Evolutionary conservation across 2,113 vertebrate genomes (phyloP).

Genomic region (Ciconia boyciana): DNA sequence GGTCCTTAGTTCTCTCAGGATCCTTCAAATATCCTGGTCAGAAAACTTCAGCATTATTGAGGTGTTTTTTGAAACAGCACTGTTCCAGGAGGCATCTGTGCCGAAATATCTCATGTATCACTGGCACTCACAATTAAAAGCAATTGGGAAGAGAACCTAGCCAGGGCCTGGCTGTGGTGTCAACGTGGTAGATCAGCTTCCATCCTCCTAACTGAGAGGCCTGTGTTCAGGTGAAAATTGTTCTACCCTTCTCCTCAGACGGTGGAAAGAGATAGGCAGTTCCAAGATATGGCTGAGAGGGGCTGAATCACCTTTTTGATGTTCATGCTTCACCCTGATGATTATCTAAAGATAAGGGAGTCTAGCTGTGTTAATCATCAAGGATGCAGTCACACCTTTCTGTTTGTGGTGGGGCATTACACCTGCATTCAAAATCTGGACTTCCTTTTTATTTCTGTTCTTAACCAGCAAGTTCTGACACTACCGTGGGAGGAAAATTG

Average conservation of each 20-base stretch:
- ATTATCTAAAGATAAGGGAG: neutral
- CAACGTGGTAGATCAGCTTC: neutral
- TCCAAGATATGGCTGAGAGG: neutral
- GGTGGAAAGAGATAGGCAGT: neutral
- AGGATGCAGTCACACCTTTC: neutral
- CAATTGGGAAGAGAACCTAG: neutral
- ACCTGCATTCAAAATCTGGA: neutral
- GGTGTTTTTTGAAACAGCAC: neutral
- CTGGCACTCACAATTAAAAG: neutral
- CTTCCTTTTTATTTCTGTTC: neutral
- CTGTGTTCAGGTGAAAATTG: neutral
- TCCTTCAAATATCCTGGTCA: neutral
- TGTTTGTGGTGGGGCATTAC: neutral
- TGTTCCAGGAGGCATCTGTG: neutral
- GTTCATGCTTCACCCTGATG: neutral
- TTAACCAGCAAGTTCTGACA: neutral
- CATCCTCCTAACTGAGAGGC: neutral
- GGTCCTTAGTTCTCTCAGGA: neutral
- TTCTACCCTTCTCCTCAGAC: neutral
- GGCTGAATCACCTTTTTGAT: neutral
- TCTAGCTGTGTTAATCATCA: neutral
- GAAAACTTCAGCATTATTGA: neutral
- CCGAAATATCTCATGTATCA: neutral
- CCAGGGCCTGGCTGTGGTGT: neutral
- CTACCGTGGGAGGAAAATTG: neutral